Conservation (phyloP, 1,140 invertebrate species). For the Macrobrachium nipponense region DNA sequence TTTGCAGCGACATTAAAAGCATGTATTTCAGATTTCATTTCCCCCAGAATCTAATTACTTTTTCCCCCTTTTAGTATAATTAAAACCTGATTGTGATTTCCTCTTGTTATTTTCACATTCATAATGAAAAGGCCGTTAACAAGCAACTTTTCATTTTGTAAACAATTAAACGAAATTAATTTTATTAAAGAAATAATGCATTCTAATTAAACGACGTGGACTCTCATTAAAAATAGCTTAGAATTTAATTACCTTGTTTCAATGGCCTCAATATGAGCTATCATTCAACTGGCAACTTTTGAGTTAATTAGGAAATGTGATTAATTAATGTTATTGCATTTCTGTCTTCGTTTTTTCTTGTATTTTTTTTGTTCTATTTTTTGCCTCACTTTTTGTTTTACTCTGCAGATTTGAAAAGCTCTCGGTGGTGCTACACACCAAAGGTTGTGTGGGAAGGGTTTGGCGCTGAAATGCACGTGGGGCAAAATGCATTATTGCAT, state of each 20-base stretch:
- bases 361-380: neutral
- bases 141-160: conserved; percentile 52
- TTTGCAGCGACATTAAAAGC: neutral
- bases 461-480: no score
- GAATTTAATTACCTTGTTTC: conserved; percentile 57
- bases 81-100: conserved; percentile 24
- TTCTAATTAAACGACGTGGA: conserved; percentile 51
- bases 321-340: conserved; percentile 19
- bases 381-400: neutral
- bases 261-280: conserved; percentile 39
- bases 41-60: conserved; percentile 24
- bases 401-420: neutral
- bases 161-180: conserved; percentile 55
- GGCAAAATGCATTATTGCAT: no score
- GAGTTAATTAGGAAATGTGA: conserved; percentile 36
- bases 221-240: conserved; percentile 57
- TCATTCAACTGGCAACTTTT: conserved; percentile 40
- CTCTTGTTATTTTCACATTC: conserved; percentile 30
- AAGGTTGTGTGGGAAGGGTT: no score
- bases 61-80: conserved; percentile 28
- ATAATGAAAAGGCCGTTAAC: conserved; percentile 41
- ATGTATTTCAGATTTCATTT: conserved; percentile 18
- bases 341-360: neutral
- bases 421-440: no score
- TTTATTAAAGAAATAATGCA: conserved; percentile 59